A percentile compares a stretch with the other conserved stretches of the same genome.
These are phyloP conservation scores for Elymnias hypermnestra DNA, from an alignment of 1,140 invertebrate species.

Conservation along the genomic window DNA sequence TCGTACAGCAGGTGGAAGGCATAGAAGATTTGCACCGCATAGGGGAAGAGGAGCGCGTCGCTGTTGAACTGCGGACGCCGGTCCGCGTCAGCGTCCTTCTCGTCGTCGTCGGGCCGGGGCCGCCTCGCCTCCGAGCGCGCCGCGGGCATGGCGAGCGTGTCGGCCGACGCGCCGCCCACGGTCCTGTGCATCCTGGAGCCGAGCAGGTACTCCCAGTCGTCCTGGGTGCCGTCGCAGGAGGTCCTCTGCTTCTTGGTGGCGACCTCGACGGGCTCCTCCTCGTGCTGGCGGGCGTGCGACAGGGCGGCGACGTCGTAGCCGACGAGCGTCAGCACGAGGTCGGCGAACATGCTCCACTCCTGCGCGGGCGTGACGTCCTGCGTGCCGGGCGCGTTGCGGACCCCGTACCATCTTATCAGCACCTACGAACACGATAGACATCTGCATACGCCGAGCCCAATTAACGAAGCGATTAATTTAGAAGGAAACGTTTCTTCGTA, in stretches of 20 bases:
- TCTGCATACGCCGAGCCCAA: too few species aligned
- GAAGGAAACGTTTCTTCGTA: too few species aligned
- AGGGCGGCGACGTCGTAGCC: conserved; percentile 86
- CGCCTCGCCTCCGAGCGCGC: conserved; percentile 26
- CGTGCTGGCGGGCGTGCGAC: conserved; percentile 67
- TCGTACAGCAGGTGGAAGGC: conserved; percentile 93
- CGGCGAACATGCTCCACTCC: conserved; percentile 90
- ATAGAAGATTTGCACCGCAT: conserved; percentile 86
- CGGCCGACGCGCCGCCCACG: conserved; percentile 41
- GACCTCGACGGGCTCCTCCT: conserved; percentile 68
- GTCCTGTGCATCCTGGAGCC: conserved; percentile 77
- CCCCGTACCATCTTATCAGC: conserved; percentile 90
- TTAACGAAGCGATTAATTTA: too few species aligned
- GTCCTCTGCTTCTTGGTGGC: conserved; percentile 79
- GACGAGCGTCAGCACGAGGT: conserved; percentile 79
- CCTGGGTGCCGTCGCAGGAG: conserved; percentile 78
- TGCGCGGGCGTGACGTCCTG: conserved; percentile 84
- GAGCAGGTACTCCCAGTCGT: conserved; percentile 88
- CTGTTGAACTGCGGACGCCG: conserved; percentile 78
- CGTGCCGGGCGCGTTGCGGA: conserved; percentile 90
- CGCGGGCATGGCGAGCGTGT: conserved; percentile 48
- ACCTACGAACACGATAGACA: conserved; percentile 72
- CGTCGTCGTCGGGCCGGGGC: conserved; percentile 14
- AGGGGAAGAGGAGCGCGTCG: conserved; percentile 83
- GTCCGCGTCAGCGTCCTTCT: conserved; percentile 47